These are phyloP conservation scores for Rotaria socialis DNA, from an alignment of 2,888 invertebrate genomes.

Conservation along the genomic window DNA sequence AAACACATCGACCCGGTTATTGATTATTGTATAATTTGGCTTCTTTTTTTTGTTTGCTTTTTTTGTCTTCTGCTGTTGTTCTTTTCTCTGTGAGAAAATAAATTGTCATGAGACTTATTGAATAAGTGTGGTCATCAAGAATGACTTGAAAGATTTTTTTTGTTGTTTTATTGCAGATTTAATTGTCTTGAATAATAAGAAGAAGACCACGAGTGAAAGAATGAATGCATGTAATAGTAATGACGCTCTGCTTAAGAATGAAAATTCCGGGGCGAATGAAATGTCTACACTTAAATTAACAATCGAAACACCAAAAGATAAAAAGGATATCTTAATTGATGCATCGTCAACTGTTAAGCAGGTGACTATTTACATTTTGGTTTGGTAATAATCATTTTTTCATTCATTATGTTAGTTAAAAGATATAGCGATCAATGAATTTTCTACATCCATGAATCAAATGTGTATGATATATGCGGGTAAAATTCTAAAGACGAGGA, in stretches of 20 bases:
- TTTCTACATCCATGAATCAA: constrained; percentile 40
- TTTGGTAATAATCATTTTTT: too few species aligned
- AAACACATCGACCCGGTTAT: constrained; percentile 41
- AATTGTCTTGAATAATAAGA: too few species aligned
- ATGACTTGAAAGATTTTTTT: not conserved
- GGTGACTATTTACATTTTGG: constrained; percentile 51
- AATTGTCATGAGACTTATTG: not conserved
- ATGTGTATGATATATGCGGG: constrained; percentile 45
- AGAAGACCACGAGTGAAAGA: not conserved
- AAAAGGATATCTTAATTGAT: constrained; percentile 78
- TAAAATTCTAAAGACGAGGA: constrained; percentile 46
- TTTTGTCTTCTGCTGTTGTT: not conserved
- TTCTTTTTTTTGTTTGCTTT: constrained; percentile 53
- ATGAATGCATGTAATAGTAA: not conserved
- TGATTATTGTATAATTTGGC: too few species aligned
- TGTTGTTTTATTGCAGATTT: not conserved
- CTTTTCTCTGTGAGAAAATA: not conserved
- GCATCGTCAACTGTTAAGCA: constrained; percentile 80
- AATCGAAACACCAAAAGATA: constrained; percentile 90
- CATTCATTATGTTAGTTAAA: not conserved
- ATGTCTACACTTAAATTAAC: constrained; percentile 71
- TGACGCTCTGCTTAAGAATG: too few species aligned
- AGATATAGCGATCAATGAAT: constrained; percentile 39
- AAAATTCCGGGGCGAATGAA: too few species aligned
- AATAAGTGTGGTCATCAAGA: not conserved